Percentiles rank a stretch among this genome's conserved stretches.
Conservation (phyloP, 2,797 vertebrate species). For the Brotula barbata region DNA sequence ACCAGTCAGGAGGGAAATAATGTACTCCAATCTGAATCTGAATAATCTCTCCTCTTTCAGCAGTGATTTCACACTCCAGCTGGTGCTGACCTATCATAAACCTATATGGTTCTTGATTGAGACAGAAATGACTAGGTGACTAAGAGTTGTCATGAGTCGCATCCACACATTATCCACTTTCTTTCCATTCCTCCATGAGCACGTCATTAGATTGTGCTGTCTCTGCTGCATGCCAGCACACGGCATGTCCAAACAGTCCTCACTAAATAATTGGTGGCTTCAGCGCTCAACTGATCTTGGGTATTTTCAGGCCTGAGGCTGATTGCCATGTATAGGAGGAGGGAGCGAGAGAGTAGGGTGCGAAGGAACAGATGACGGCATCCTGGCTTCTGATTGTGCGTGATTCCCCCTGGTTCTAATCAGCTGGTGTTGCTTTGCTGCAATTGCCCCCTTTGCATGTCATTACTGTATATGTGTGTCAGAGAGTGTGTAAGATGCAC, state of each 20-base stretch:
- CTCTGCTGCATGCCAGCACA: constrained; percentile 22
- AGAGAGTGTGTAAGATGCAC: constrained; percentile 18
- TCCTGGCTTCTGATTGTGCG: constrained; percentile 53
- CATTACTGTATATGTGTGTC: constrained; percentile 38
- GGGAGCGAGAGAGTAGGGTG: constrained; percentile 10
- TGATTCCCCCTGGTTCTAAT: constrained; percentile 60
- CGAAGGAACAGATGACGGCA: constrained; percentile 56
- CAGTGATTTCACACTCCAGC: constrained; percentile 1
- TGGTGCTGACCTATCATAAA: constrained; percentile 20
- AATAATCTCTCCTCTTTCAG: constrained; percentile 15
- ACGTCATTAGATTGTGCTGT: constrained; percentile 34
- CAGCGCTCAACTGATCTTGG: constrained; percentile 30
- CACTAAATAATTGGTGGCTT: constrained; percentile 28
- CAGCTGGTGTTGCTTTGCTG: constrained; percentile 58
- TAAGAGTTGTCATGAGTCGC: constrained; percentile 23
- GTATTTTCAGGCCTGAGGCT: constrained; percentile 25
- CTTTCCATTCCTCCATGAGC: constrained; percentile 61
- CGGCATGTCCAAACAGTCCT: constrained; percentile 19
- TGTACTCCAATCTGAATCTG: not conserved
- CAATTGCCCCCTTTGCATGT: constrained; percentile 60
- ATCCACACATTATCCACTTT: constrained; percentile 28
- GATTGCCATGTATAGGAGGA: constrained; percentile 26
- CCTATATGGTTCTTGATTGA: constrained; percentile 11
- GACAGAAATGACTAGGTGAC: constrained; percentile 8
- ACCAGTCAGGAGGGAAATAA: constrained; percentile 19